Conservation (phyloP, 2,113 vertebrate genomes). For the Hemiscyllium ocellatum region DNA sequence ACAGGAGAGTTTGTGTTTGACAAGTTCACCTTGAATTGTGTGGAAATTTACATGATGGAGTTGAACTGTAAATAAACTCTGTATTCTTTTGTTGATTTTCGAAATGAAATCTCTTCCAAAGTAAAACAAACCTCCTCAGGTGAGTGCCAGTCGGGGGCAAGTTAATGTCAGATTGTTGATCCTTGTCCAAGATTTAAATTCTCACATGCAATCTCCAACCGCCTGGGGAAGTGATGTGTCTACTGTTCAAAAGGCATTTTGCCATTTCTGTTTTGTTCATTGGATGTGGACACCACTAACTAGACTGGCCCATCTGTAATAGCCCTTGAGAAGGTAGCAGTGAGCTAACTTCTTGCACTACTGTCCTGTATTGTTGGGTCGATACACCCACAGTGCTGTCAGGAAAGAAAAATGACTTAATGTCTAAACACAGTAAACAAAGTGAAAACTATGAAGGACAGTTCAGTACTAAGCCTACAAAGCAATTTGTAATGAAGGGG, state of each 20-base stretch:
- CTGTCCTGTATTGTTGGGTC: no score
- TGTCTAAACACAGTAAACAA: background rate
- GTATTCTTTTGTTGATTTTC: no score
- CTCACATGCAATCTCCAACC: background rate
- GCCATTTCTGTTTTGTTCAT: background rate
- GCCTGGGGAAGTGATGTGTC: background rate
- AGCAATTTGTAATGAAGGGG: background rate
- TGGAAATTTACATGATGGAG: no score
- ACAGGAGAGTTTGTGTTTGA: no score
- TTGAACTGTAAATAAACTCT: no score
- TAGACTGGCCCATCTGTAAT: no score
- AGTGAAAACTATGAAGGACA: background rate
- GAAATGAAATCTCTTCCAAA: no score
- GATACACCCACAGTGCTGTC: no score
- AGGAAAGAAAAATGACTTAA: background rate
- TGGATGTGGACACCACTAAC: no score
- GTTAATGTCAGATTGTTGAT: background rate
- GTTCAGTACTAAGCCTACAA: background rate
- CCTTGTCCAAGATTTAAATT: background rate
- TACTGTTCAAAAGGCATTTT: background rate
- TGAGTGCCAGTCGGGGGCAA: background rate
- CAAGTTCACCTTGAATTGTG: no score
- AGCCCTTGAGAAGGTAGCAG: no score
- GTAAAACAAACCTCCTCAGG: background rate
- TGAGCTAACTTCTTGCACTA: no score